Percentiles rank a stretch among this genome's conserved stretches.
phyloP scores from a whole-genome alignment of 2,113 vertebrate species.

The Rhea americana region DNA sequence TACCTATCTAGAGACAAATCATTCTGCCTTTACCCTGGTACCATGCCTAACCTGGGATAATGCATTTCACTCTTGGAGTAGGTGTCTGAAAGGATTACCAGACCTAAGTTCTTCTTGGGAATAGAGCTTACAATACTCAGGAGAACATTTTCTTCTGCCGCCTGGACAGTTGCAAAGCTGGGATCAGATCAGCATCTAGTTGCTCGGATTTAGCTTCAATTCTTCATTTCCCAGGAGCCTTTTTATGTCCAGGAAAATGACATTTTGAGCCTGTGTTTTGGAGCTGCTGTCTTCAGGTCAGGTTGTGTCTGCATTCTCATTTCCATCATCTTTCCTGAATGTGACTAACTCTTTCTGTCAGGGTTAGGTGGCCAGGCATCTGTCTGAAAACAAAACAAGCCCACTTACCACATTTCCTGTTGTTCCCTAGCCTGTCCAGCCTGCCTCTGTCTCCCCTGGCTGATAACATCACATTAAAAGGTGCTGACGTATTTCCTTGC shows the following conservation, averaged over 20 bases:
- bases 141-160: not conserved
- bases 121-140: accelerated
- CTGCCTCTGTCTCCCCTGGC: not conserved
- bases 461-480: not conserved
- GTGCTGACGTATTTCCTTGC: not conserved
- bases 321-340: not conserved
- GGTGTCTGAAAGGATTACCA: not conserved
- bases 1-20: not conserved
- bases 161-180: not conserved
- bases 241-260: not conserved
- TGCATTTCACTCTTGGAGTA: not conserved
- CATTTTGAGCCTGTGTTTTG: not conserved
- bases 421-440: not conserved
- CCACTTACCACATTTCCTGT: slow-evolving; percentile 36
- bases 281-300: not conserved
- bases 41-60: not conserved
- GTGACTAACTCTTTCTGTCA: slow-evolving; percentile 52
- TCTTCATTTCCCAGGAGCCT: not conserved
- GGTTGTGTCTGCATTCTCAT: not conserved
- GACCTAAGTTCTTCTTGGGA: not conserved
- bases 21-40: not conserved
- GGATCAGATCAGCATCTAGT: not conserved
- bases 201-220: not conserved
- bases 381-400: slow-evolving; percentile 29
- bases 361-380: not conserved